A percentile compares a stretch with the other conserved stretches of the same genome.
These are phyloP conservation scores for Drosophila fungiperda DNA, from an alignment of 2,888 invertebrate genomes.

Conservation along the genomic window DNA sequence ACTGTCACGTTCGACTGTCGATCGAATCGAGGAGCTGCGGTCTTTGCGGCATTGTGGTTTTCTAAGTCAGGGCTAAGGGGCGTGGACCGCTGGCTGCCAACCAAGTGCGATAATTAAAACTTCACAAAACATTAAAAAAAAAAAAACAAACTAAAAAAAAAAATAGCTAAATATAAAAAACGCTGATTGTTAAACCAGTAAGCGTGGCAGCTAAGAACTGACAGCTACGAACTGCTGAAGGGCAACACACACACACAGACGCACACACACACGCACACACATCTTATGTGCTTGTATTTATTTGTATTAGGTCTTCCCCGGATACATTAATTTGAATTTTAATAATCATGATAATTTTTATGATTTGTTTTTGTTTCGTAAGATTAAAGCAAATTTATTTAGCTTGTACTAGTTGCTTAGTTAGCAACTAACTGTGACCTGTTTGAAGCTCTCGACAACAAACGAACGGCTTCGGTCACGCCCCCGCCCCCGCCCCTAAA, in stretches of 20 bases:
- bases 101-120: slow-evolving; percentile 49
- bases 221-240: slow-evolving; percentile 26
- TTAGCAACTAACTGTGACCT: background rate
- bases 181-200: slow-evolving; percentile 29
- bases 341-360: background rate
- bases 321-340: background rate
- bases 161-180: slow-evolving; percentile 10
- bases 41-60: slow-evolving; percentile 64
- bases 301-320: slow-evolving; percentile 4
- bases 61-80: slow-evolving; percentile 67
- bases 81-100: slow-evolving; percentile 31
- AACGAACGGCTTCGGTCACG: too few species aligned
- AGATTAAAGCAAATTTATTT: background rate
- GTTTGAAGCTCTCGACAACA: background rate
- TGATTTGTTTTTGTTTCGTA: background rate
- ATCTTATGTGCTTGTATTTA: background rate
- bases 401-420: background rate
- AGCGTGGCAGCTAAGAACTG: slow-evolving; percentile 11
- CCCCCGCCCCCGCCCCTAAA: too few species aligned
- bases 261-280: background rate
- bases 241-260: slow-evolving; percentile 11
- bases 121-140: slow-evolving; percentile 6
- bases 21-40: slow-evolving; percentile 39
- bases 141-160: background rate
- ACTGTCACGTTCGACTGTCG: slow-evolving; percentile 25